Conservation (phyloP, 2,797 vertebrate genomes). For the Cossypha heuglini region DNA sequence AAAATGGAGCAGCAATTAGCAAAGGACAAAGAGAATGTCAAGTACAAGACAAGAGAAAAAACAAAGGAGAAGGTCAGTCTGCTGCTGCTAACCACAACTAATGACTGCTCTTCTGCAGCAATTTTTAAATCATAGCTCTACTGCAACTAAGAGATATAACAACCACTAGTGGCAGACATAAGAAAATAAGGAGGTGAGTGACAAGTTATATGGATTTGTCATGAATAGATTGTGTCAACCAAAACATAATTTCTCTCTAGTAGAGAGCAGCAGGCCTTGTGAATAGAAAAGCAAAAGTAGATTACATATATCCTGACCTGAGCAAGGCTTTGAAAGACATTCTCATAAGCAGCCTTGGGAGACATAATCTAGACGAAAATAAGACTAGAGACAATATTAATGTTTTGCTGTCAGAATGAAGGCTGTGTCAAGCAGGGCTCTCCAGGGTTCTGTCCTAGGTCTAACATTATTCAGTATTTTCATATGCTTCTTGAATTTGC, state of each 20-base stretch:
- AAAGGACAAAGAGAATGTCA: neutral
- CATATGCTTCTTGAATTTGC: neutral
- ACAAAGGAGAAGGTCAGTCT: neutral
- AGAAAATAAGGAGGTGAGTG: neutral
- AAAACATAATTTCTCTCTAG: neutral
- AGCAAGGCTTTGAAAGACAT: neutral
- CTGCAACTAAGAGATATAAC: neutral
- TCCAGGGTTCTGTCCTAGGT: neutral
- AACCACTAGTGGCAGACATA: neutral
- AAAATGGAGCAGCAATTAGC: neutral
- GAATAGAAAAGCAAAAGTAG: neutral
- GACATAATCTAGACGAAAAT: neutral
- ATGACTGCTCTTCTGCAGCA: neutral
- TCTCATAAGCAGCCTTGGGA: neutral
- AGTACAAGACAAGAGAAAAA: neutral
- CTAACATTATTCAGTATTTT: neutral
- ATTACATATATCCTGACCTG: neutral
- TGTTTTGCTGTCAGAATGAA: neutral
- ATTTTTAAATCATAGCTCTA: neutral
- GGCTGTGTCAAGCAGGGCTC: neutral
- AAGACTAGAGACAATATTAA: neutral
- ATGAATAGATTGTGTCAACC: neutral
- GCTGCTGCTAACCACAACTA: neutral
- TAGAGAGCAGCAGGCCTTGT: neutral
- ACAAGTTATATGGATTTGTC: neutral